Evolutionary conservation across 2,113 vertebrate species (phyloP).

Genomic region (Pao palembangensis): DNA sequence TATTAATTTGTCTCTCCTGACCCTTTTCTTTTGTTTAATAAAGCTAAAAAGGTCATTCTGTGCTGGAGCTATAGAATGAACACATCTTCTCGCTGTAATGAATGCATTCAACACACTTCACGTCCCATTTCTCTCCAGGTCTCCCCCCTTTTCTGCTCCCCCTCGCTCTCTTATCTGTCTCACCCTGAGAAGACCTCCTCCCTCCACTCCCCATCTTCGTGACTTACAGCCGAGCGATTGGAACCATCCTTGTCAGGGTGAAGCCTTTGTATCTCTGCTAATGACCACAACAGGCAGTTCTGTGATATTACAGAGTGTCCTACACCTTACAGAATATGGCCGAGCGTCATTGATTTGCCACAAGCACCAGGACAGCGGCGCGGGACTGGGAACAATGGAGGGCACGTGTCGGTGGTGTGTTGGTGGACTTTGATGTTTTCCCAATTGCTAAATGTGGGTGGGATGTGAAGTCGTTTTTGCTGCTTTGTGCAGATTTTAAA

Average conservation of each 20-base stretch:
- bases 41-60: conserved; percentile 41
- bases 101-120: conserved; percentile 24
- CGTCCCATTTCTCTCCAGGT: conserved; percentile 23
- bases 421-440: too few species aligned
- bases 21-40: conserved; percentile 46
- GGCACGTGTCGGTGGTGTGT: too few species aligned
- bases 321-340: too few species aligned
- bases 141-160: conserved; percentile 8
- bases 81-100: conserved; percentile 11
- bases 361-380: too few species aligned
- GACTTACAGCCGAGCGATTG: conserved; percentile 41
- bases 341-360: too few species aligned
- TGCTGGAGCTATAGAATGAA: conserved; percentile 18
- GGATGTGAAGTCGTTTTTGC: too few species aligned
- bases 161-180: conserved; percentile 18
- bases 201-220: conserved; percentile 24
- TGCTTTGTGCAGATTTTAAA: too few species aligned
- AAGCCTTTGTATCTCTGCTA: conserved; percentile 14
- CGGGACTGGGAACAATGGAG: too few species aligned
- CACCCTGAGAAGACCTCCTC: conserved; percentile 34
- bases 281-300: conserved; percentile 1
- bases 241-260: conserved; percentile 50
- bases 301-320: too few species aligned
- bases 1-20: conserved; percentile 53
- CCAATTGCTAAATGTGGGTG: too few species aligned